Conservation (phyloP, 2,888 invertebrate genomes). For the Dusona sp. region DNA sequence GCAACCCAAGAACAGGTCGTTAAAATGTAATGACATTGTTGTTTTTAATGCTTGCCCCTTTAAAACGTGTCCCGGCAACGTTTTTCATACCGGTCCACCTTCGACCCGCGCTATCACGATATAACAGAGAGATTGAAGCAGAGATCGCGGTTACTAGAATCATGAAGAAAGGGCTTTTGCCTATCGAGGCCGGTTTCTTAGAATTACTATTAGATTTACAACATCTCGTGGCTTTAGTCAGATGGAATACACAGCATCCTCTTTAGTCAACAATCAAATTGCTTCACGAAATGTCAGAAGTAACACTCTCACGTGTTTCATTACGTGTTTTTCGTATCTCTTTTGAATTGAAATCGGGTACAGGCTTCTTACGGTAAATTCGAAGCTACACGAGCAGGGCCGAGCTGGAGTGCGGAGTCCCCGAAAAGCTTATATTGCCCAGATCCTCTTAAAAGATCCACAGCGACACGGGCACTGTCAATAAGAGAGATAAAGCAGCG, state of each 20-base stretch:
- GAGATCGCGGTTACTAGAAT: background rate
- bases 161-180: background rate
- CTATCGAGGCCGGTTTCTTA: background rate
- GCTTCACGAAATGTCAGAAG: background rate
- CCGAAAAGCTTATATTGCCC: background rate
- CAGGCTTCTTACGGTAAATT: slow-evolving; percentile 85
- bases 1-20: slow-evolving; percentile 79
- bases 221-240: background rate
- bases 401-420: slow-evolving; percentile 41
- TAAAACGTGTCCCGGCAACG: slow-evolving; percentile 84
- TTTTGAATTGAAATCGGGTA: slow-evolving; percentile 80
- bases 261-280: background rate
- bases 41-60: slow-evolving; percentile 82
- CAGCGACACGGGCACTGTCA: slow-evolving; percentile 66
- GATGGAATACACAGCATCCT: background rate
- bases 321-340: slow-evolving; percentile 5
- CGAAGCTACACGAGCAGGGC: slow-evolving; percentile 83
- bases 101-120: slow-evolving; percentile 59
- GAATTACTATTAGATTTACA: background rate
- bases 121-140: no score
- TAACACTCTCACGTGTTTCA: background rate
- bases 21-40: slow-evolving; percentile 83
- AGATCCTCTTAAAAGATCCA: slow-evolving; percentile 71
- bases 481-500: slow-evolving; percentile 50
- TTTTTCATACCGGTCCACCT: slow-evolving; percentile 64